Conservation (phyloP, 1,140 invertebrate species). For the Leptopilina clavipes region DNA sequence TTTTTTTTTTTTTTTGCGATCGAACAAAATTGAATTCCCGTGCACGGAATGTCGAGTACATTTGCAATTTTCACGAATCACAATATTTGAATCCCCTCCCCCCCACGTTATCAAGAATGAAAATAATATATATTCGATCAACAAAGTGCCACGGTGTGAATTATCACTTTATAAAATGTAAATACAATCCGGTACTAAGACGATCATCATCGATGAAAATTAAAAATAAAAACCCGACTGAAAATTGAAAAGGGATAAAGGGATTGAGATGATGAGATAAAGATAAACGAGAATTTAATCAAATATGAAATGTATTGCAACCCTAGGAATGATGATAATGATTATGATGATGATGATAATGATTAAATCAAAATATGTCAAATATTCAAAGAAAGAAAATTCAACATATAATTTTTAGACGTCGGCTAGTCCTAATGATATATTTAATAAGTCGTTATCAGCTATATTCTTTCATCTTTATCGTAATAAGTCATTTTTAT, state of each 20-base stretch:
- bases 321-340: constrained; percentile 38
- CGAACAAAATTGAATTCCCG: constrained; percentile 52
- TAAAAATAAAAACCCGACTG: background rate
- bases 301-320: constrained; percentile 52
- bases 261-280: background rate
- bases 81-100: constrained; percentile 4
- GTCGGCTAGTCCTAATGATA: constrained; percentile 71
- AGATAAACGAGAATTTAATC: constrained; percentile 3
- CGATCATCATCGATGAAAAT: background rate
- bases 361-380: constrained; percentile 45
- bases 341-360: no score
- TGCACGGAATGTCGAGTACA: constrained; percentile 45
- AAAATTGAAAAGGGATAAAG: background rate
- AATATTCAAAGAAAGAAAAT: constrained; percentile 49
- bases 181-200: background rate
- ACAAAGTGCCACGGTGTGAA: constrained; percentile 34
- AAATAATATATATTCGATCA: constrained; percentile 32
- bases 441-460: constrained; percentile 69
- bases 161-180: constrained; percentile 10
- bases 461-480: constrained; percentile 55
- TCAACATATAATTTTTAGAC: constrained; percentile 57
- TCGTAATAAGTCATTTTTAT: constrained; percentile 63
- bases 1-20: constrained; percentile 47
- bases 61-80: constrained; percentile 30
- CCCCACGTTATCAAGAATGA: constrained; percentile 42